Base-by-base conservation (phyloP, 2,888 invertebrate genomes). In the Clepsis dumicolana region DNA sequence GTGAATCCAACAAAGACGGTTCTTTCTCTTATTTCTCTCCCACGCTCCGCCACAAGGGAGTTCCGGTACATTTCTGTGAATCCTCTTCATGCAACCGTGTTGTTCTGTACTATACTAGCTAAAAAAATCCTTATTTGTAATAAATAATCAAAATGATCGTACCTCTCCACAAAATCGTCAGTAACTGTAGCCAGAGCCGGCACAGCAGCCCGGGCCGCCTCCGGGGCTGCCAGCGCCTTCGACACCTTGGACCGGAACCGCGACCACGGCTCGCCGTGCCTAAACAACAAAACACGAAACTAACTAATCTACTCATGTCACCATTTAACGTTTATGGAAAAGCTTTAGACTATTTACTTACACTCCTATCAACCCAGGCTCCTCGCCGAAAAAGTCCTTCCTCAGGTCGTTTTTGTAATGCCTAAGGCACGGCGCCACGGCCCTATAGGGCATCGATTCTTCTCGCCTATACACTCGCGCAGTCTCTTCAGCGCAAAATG, bases 191-290 rank as follows among this genome's bases (percentile, higher is more conserved):
- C 96, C 73, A 98, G 94, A 61, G 95, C 95, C 14, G 95, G 95
- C 52, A 98, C 95, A 80, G 96, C 97, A 63, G 96, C 96, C 81
- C 95, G 95, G 16, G 98, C 96, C 10, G 96, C 96, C 75, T 96
- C 95, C 0, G 98, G 97, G 70, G 97, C 95, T 84, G 97, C 94
- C 86, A 98, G 94, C 74, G 96, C 95, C 85, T 97, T 97, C 78
- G 98, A 97, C 25, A 98, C 97, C 87, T 96, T 96, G 68, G 96
- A 96, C 73, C 98, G 94, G 83, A 98, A 96, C 74, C 94, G 94
- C 81, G 98, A 96, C 98, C 98, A 98, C 78, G 96, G 96, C 80
- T 96, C 95, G 0, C 98, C 98, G 85, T 98, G 98, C 72, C 98
- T 98, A 88, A 53, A 21, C 74, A 77, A 74, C 78, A 21, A 74